Conservation (phyloP, 2,797 vertebrate genomes). For the Gadopsis marmoratus region DNA sequence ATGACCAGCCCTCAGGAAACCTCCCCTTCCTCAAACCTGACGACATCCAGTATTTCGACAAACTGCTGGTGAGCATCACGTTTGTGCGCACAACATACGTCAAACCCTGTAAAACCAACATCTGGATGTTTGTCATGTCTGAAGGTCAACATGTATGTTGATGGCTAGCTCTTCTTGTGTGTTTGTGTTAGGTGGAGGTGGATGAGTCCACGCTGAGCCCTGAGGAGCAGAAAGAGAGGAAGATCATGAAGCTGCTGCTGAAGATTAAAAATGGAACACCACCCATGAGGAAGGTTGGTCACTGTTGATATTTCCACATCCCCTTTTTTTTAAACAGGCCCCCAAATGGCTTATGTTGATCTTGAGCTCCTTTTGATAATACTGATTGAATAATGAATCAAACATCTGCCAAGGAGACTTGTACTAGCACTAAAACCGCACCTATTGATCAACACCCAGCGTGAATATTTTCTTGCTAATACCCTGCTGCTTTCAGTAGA, state of each 20-base stretch:
- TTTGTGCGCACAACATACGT: background rate
- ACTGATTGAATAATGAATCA: no score
- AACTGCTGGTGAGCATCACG: constrained; percentile 90
- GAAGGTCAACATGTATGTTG: background rate
- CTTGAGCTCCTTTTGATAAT: background rate
- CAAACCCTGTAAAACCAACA: background rate
- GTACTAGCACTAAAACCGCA: background rate
- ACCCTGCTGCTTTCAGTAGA: constrained; percentile 48
- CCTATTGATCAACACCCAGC: constrained; percentile 56
- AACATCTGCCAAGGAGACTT: background rate
- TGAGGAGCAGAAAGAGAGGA: constrained; percentile 98
- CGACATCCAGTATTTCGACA: constrained; percentile 99
- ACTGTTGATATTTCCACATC: background rate
- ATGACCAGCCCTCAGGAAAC: constrained; percentile 98
- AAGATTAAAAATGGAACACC: constrained; percentile 99
- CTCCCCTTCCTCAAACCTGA: constrained; percentile 99
- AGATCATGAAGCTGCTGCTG: constrained; percentile 98
- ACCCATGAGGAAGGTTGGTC: constrained; percentile 94
- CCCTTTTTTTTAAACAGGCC: background rate
- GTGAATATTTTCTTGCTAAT: constrained; percentile 60
- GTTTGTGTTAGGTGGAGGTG: constrained; percentile 91
- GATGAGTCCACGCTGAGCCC: constrained; percentile 98
- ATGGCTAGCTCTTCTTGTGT: background rate
- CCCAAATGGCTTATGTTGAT: background rate
- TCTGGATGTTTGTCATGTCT: background rate